Percentiles rank a stretch among this genome's conserved stretches.
Conservation (phyloP, 2,888 invertebrate species). For the Apamea crenata region DNA sequence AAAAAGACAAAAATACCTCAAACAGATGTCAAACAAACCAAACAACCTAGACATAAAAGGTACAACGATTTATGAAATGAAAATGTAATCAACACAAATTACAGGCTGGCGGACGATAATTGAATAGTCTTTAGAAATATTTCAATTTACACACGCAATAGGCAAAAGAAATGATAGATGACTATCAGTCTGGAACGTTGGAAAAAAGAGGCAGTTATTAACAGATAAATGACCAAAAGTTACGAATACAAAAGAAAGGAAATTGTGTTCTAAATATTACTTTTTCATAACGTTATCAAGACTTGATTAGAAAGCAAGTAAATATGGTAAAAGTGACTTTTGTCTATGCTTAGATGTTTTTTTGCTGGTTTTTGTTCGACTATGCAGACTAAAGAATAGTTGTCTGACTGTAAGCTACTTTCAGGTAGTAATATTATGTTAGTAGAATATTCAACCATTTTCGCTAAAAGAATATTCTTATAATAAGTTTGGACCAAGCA, state of each 20-base stretch:
- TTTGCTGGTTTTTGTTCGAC: neutral
- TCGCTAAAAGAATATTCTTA: neutral
- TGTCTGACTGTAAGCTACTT: too few relatives aligned
- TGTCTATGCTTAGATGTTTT: neutral
- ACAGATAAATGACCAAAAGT: slow-evolving; percentile 26
- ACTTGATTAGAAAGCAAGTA: neutral
- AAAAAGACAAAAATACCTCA: slow-evolving; percentile 26
- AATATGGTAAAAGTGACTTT: neutral
- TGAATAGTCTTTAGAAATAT: slow-evolving; percentile 58
- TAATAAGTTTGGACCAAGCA: neutral
- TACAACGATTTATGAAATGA: slow-evolving; percentile 48
- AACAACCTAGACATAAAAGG: slow-evolving; percentile 31
- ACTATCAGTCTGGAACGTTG: slow-evolving; percentile 40
- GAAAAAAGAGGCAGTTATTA: slow-evolving; percentile 37
- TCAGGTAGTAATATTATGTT: neutral
- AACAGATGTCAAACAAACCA: slow-evolving; percentile 22
- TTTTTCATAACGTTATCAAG: slow-evolving; percentile 6
- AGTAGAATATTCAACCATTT: neutral
- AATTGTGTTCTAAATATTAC: slow-evolving; percentile 42
- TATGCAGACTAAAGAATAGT: neutral
- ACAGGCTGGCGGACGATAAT: slow-evolving; percentile 50
- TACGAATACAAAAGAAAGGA: slow-evolving; percentile 38
- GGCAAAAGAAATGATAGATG: slow-evolving; percentile 49
- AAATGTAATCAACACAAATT: slow-evolving; percentile 64
- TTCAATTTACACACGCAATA: slow-evolving; percentile 60